Conservation (phyloP, 2,888 invertebrate genomes). For the Nephrocerus scutellatus region DNA sequence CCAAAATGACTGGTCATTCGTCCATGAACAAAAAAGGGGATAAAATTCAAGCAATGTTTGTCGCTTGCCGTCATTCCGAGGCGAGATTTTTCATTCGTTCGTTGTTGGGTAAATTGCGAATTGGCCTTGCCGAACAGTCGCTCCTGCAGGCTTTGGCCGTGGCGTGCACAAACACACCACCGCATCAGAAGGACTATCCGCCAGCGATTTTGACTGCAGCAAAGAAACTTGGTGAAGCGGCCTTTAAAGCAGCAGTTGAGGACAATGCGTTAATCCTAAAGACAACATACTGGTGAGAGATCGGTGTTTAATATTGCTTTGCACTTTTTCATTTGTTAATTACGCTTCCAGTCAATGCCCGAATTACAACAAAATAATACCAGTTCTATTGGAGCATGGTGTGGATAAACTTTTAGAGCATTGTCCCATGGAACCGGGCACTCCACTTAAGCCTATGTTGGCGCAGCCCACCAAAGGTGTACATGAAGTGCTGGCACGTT, state of each 20-base stretch:
- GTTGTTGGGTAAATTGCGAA: constrained; percentile 86
- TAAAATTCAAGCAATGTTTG: constrained; percentile 85
- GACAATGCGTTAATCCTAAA: constrained; percentile 71
- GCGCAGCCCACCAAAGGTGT: constrained; percentile 97
- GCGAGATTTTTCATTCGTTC: constrained; percentile 86
- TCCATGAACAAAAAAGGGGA: constrained; percentile 80
- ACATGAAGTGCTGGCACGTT: constrained; percentile 73
- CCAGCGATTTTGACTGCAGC: constrained; percentile 59
- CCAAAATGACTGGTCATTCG: constrained; percentile 71
- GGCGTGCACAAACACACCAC: constrained; percentile 75
- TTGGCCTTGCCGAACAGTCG: constrained; percentile 95
- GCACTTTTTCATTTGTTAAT: no score
- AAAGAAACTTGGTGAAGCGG: constrained; percentile 57
- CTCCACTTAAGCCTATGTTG: constrained; percentile 96
- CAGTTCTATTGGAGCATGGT: constrained; percentile 70
- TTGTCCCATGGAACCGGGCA: constrained; percentile 83
- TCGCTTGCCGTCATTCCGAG: constrained; percentile 82
- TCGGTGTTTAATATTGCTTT: constrained; percentile 1
- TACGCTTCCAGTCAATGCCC: constrained; percentile 75
- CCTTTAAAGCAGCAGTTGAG: constrained; percentile 69
- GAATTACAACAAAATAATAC: constrained; percentile 79
- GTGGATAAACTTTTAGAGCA: constrained; percentile 63
- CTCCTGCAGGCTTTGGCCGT: constrained; percentile 83
- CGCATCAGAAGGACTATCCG: constrained; percentile 56
- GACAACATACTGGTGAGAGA: constrained; percentile 77